Percentiles rank a stretch among this genome's conserved stretches.
Conservation (phyloP, 2,888 invertebrate species). For the Megalurothrips usitatus region DNA sequence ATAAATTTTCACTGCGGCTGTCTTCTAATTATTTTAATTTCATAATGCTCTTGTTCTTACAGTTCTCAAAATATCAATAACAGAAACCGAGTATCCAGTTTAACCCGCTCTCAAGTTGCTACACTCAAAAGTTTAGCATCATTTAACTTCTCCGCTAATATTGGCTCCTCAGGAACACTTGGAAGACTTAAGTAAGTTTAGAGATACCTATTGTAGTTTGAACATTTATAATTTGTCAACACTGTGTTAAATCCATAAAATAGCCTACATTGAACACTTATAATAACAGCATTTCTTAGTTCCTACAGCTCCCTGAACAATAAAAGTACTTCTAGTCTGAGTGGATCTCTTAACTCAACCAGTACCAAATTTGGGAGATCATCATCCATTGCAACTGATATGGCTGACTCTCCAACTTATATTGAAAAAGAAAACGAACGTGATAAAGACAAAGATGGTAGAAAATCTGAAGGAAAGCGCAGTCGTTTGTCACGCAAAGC, state of each 20-base stretch:
- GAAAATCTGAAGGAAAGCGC: conserved; percentile 42
- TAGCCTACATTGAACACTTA: neutral
- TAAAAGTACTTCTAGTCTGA: conserved; percentile 31
- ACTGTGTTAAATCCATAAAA: no score
- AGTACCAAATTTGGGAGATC: neutral
- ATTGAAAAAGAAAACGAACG: conserved; percentile 42
- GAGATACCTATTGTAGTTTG: no score
- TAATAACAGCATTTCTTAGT: conserved; percentile 36
- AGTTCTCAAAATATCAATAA: conserved; percentile 39
- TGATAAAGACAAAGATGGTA: conserved; percentile 46
- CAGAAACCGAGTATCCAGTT: conserved; percentile 54
- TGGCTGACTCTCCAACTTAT: conserved; percentile 42
- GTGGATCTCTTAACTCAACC: neutral
- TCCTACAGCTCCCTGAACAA: conserved; percentile 43
- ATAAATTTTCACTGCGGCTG: neutral
- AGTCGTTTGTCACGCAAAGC: conserved; percentile 6
- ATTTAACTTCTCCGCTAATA: conserved; percentile 53
- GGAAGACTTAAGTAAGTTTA: conserved; percentile 46
- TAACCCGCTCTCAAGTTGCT: conserved; percentile 54
- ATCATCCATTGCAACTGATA: neutral
- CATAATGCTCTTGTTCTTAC: conserved; percentile 27
- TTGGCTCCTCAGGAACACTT: conserved; percentile 43
- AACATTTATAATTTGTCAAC: no score
- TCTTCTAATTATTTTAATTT: neutral
- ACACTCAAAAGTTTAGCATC: conserved; percentile 54